phyloP scores from a whole-genome alignment of 2,113 vertebrate genomes.

The Bombycilla garrulus region DNA sequence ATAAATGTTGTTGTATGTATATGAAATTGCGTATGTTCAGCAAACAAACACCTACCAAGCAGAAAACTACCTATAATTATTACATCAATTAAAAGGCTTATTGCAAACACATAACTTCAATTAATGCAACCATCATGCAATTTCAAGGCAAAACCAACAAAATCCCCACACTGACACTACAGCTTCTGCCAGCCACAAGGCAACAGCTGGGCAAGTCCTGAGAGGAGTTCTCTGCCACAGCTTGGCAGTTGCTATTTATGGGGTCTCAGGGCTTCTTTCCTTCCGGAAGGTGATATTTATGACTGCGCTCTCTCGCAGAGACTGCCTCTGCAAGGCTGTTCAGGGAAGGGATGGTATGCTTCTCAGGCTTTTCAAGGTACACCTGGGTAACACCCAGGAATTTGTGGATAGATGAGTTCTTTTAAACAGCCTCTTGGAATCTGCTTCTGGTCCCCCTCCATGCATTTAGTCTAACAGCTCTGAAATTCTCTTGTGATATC shows the following conservation, averaged over 20 bases:
- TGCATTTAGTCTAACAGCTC: rapidly evolving
- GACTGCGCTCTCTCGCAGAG: not conserved
- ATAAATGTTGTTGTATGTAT: too few species aligned
- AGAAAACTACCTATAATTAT: not conserved
- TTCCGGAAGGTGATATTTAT: not conserved
- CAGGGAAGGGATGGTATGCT: not conserved
- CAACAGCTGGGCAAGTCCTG: rapidly evolving
- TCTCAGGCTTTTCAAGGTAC: not conserved
- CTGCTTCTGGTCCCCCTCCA: not conserved
- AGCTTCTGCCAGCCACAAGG: not conserved
- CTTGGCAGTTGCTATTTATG: not conserved
- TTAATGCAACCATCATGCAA: not conserved
- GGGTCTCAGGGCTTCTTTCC: not conserved
- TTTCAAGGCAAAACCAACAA: not conserved
- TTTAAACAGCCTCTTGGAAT: not conserved
- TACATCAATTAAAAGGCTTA: not conserved
- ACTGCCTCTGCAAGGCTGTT: not conserved
- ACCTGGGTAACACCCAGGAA: not conserved
- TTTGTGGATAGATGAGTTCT: not conserved
- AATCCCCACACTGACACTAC: not conserved
- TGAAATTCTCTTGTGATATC: not conserved
- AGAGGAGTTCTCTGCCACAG: rapidly evolving
- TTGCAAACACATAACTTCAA: not conserved
- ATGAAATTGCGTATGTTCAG: not conserved
- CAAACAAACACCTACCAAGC: not conserved